Evolutionary conservation across 2,888 invertebrate genomes (phyloP).

Genomic region (Cerastis rubricosa): DNA sequence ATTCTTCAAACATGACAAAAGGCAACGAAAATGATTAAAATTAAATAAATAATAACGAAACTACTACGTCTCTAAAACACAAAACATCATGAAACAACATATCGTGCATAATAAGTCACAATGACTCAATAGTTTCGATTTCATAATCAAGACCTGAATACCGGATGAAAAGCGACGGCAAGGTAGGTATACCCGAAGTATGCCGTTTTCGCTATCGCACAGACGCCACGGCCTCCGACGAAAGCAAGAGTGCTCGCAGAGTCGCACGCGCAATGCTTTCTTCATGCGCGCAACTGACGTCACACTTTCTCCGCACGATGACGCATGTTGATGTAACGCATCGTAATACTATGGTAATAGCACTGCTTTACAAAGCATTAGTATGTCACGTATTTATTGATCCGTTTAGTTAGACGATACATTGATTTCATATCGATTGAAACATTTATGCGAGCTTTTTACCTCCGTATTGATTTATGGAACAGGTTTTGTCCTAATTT

Average conservation of each 20-base stretch:
- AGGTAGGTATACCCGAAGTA: constrained; percentile 81
- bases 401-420: constrained; percentile 19
- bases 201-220: constrained; percentile 89
- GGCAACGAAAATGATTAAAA: constrained; percentile 1
- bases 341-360: constrained; percentile 80
- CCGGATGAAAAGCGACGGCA: constrained; percentile 85
- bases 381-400: constrained; percentile 41
- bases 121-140: constrained; percentile 87
- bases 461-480: neutral
- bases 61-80: constrained; percentile 37
- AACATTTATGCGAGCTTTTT: constrained; percentile 9
- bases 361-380: constrained; percentile 55
- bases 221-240: constrained; percentile 86
- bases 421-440: constrained; percentile 20
- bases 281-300: constrained; percentile 86
- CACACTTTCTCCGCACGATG: constrained; percentile 87
- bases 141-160: constrained; percentile 88
- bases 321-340: constrained; percentile 85
- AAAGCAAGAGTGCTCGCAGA: constrained; percentile 85
- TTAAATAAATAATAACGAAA: constrained; percentile 25
- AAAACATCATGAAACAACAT: constrained; percentile 69
- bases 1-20: neutral
- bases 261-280: constrained; percentile 89
- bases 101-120: constrained; percentile 73
- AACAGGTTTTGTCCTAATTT: constrained; percentile 6